Percentiles rank a stretch among this genome's conserved stretches.
These are phyloP conservation scores for Drosophila helvetica DNA, from an alignment of 2,888 invertebrate species.

Conservation along the genomic window DNA sequence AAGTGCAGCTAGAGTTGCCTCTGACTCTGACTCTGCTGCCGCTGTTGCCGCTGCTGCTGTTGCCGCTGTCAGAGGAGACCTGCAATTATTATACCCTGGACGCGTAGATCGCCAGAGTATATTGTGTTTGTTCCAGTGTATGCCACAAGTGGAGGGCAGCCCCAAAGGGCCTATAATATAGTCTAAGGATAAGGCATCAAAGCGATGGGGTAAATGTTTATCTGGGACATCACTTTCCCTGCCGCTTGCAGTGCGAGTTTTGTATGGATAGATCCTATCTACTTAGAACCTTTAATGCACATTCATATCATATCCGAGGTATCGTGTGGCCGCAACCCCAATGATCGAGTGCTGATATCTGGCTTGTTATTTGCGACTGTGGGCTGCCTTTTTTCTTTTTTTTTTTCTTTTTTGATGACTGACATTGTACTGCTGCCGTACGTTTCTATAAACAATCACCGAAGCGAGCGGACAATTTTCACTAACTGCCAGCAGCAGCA, in stretches of 20 bases:
- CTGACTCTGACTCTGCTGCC: conserved; percentile 11
- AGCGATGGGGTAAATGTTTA: too few species aligned
- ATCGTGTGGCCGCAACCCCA: too few species aligned
- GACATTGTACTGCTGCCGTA: conserved; percentile 63
- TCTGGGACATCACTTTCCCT: too few species aligned
- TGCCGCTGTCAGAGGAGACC: conserved; percentile 60
- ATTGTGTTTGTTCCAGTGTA: background rate
- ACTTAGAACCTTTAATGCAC: too few species aligned
- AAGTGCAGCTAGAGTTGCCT: conserved; percentile 63
- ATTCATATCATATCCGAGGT: too few species aligned
- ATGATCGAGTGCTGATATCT: background rate
- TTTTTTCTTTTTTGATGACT: conserved; percentile 42
- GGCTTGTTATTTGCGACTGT: conserved; percentile 6
- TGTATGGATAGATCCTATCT: too few species aligned
- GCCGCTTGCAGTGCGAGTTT: too few species aligned
- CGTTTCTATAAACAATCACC: conserved; percentile 76
- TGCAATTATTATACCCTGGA: conserved; percentile 61
- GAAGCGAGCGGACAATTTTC: conserved; percentile 73
- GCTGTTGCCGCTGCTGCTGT: conserved; percentile 30
- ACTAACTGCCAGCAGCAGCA: conserved; percentile 61
- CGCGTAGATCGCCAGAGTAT: background rate
- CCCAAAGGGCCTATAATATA: too few species aligned
- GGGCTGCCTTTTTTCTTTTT: conserved; percentile 4
- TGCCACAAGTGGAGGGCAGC: too few species aligned
- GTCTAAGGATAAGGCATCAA: too few species aligned